Base-by-base conservation (phyloP, 2,797 vertebrate genomes). In the Coregonus suidteri region DNA sequence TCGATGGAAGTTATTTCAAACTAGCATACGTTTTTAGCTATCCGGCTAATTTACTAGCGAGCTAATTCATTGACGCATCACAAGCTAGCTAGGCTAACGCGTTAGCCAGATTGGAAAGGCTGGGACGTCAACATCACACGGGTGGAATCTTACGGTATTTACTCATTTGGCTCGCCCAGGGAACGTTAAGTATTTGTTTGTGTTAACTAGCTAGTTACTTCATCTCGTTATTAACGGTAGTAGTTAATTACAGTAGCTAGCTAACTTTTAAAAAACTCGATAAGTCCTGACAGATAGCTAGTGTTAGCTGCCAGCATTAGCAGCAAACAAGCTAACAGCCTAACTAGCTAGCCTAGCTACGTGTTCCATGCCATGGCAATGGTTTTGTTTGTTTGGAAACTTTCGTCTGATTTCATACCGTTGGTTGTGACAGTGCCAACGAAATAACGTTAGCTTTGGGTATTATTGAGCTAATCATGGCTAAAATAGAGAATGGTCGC, bases 401-500 rank as follows among this genome's bases (percentile, higher is more conserved):
- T 53, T 72, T 72, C 15, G 52, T 52, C 25, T 72, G 4, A 52
- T 53, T 68, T 34, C 31, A 18, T 30, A 7, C 13, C 25, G 11
- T 72, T 54, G 25, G 20, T 53, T 54, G 25, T 34, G 15, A 54
- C 71, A 18, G 71, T 72, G 71, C 25, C 25, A 9, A 53, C 54
- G 15, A 34, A 54, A 35, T 90, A 47, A 47, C 41, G 41, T 47
- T 47, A 88, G 2, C 41, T 47, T 47, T 47, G 41, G 90, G 86
- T 81, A 75, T 82, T 87, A 90, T 79, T 77, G 75, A 66, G 83
- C 83, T 79, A 88, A 37, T 15, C 31, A 95, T 94, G 93, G 91
- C 91, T 84, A 90, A 86, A 30, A 89, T 82, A 71, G 91, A 94
- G 86, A 95, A 96, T 88, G 96, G 96, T 79, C 89, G 94, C 80